Conservation (phyloP, 2,797 vertebrate genomes). For the Benthosema pterotum region DNA sequence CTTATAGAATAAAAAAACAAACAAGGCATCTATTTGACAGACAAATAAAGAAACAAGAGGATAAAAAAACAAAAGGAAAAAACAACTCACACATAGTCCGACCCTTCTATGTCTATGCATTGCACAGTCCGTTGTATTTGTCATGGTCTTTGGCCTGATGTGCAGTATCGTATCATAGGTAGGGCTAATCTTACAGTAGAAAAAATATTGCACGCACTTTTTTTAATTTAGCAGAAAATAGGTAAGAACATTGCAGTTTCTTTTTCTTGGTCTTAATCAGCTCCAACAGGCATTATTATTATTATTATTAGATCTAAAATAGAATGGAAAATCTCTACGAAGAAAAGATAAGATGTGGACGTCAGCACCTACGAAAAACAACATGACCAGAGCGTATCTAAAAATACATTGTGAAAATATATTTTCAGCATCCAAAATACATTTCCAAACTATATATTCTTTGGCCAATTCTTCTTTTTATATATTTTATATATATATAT, state of each 20-base stretch:
- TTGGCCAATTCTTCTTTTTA: no score
- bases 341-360: constrained; percentile 15
- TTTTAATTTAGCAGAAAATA: constrained; percentile 83
- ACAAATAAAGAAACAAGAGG: constrained; percentile 41
- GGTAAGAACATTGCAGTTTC: constrained; percentile 69
- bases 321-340: constrained; percentile 62
- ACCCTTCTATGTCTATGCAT: constrained; percentile 70
- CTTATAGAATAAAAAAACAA: constrained; percentile 40
- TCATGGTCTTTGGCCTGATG: constrained; percentile 87
- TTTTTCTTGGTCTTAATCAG: constrained; percentile 46
- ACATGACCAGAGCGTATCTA: no score
- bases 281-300: constrained; percentile 13
- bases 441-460: no score
- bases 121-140: constrained; percentile 44
- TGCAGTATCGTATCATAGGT: constrained; percentile 74
- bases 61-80: constrained; percentile 44
- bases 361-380: no score
- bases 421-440: no score
- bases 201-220: constrained; percentile 90
- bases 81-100: constrained; percentile 70
- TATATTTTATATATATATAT: no score
- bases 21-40: constrained; percentile 43
- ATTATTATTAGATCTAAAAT: constrained; percentile 59
- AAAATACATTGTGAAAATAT: no score
- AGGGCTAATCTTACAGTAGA: constrained; percentile 77